phyloP scores from a whole-genome alignment of 2,797 vertebrate species.

The Myotis pilosus region DNA sequence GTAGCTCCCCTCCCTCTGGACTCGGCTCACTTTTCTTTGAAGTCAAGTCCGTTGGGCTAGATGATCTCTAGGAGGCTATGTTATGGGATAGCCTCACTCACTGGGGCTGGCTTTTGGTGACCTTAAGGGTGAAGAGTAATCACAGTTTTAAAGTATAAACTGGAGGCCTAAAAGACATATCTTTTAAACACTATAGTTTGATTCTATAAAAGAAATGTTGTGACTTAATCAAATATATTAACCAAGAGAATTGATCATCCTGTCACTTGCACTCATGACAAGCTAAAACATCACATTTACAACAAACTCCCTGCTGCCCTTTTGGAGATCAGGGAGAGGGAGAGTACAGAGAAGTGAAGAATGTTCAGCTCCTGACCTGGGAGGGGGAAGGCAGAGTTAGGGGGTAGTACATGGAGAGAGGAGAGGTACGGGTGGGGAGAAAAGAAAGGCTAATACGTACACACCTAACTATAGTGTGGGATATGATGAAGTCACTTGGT shows the following conservation, averaged over 20 bases:
- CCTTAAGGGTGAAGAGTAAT: neutral
- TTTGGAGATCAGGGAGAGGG: neutral
- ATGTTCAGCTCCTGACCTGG: neutral
- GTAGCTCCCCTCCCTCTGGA: neutral
- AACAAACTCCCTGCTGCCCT: neutral
- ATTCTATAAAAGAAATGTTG: neutral
- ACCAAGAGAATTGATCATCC: neutral
- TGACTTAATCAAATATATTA: neutral
- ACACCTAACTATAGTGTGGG: neutral
- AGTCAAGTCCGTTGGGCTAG: neutral
- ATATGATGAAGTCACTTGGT: neutral
- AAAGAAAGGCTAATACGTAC: neutral
- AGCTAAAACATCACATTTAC: neutral
- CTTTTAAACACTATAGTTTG: slow-evolving; percentile 11
- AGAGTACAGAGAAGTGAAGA: neutral
- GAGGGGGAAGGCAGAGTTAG: neutral
- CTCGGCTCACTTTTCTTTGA: neutral
- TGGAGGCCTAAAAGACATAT: neutral
- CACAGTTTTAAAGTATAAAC: neutral
- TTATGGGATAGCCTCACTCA: neutral
- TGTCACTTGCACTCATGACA: neutral
- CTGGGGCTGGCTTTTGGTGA: neutral
- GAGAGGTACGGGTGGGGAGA: neutral
- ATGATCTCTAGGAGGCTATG: neutral
- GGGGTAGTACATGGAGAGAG: neutral